Conservation (phyloP, 1,140 invertebrate genomes). For the Bombus sibiricus region DNA sequence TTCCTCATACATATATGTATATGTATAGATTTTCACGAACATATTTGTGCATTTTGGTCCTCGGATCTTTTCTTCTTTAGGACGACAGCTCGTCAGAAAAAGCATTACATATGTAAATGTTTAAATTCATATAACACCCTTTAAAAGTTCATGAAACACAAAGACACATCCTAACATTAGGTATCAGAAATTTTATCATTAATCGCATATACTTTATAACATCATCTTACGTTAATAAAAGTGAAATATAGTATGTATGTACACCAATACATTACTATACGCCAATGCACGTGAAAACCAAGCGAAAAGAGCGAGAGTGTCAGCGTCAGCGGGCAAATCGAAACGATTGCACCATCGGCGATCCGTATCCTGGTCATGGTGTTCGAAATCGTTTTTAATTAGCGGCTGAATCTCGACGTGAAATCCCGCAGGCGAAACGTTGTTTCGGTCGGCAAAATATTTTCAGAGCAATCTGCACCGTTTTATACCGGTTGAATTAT, state of each 20-base stretch:
- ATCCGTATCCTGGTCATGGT: conserved; percentile 7
- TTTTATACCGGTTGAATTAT: conserved; percentile 62
- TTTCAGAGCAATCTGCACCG: conserved; percentile 46
- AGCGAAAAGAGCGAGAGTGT: not conserved
- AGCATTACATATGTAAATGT: no score
- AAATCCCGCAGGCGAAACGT: conserved; percentile 13
- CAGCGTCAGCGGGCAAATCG: not conserved
- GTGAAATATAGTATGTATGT: not conserved
- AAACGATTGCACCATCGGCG: conserved; percentile 3
- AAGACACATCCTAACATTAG: not conserved
- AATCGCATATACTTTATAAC: not conserved
- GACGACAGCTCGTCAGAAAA: not conserved
- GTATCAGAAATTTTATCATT: not conserved
- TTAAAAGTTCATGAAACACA: no score
- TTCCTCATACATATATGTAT: no score
- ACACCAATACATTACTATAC: no score
- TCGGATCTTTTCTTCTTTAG: no score
- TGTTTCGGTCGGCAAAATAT: conserved; percentile 53
- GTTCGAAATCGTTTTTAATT: conserved; percentile 38
- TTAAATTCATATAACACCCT: not conserved
- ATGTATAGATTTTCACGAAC: no score
- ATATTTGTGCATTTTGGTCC: no score
- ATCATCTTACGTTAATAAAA: not conserved
- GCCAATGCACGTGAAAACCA: no score
- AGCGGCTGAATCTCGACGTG: conserved; percentile 22